Evolutionary conservation across 2,113 vertebrate genomes (phyloP).

Genomic region (Microcebus tavaratra): DNA sequence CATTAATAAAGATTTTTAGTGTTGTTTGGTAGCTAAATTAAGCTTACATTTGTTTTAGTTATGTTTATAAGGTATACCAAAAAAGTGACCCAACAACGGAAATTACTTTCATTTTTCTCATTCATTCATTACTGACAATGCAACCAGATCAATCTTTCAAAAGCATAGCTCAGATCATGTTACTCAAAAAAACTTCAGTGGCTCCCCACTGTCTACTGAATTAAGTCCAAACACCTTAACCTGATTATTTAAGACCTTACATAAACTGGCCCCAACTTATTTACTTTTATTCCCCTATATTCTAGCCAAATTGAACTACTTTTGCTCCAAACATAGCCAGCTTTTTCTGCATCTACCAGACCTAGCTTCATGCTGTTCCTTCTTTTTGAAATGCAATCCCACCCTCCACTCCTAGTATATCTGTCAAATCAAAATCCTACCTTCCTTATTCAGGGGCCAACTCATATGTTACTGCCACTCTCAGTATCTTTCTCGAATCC

Average conservation of each 20-base stretch:
- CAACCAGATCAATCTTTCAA: slow-evolving; percentile 26
- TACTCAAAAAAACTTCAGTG: slow-evolving; percentile 34
- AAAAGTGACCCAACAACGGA: slow-evolving; percentile 16
- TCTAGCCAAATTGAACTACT: slow-evolving; percentile 6
- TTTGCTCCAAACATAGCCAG: not conserved
- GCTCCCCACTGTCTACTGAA: slow-evolving; percentile 63
- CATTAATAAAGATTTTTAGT: slow-evolving; percentile 29
- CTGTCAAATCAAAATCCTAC: not conserved
- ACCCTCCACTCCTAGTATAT: not conserved
- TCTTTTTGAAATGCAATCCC: not conserved
- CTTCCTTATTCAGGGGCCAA: not conserved
- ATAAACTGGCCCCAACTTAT: not conserved
- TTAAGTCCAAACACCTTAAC: slow-evolving; percentile 44
- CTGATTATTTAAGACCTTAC: slow-evolving; percentile 36
- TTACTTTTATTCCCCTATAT: not conserved
- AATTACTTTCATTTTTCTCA: slow-evolving; percentile 47
- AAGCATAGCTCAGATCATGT: not conserved
- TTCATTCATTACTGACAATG: slow-evolving; percentile 36
- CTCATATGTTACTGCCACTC: not conserved
- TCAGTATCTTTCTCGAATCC: not conserved
- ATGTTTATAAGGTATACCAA: slow-evolving; percentile 24
- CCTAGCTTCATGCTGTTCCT: not conserved
- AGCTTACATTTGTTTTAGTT: slow-evolving; percentile 32
- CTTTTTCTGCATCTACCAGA: not conserved
- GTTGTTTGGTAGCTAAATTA: slow-evolving; percentile 29